These are phyloP conservation scores for Bhutanitis thaidina DNA, from an alignment of 2,888 invertebrate species.

Conservation along the genomic window DNA sequence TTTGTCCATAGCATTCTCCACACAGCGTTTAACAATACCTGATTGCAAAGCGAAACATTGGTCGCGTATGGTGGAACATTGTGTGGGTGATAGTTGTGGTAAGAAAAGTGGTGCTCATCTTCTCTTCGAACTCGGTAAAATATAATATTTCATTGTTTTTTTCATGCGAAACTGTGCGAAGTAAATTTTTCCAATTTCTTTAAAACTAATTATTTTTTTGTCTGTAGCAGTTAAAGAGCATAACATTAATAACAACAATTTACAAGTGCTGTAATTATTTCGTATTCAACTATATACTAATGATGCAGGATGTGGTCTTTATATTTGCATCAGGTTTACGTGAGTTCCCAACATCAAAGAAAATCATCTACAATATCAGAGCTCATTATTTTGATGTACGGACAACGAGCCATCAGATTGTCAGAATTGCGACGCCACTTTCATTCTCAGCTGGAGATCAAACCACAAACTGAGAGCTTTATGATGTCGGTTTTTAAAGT, in stretches of 20 bases:
- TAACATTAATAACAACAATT: constrained; percentile 28
- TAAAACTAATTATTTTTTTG: too few species aligned
- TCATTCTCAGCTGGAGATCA: constrained; percentile 1
- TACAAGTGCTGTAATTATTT: constrained; percentile 46
- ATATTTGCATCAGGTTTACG: constrained; percentile 46
- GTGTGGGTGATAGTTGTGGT: too few species aligned
- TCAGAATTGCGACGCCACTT: constrained; percentile 20
- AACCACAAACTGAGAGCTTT: constrained; percentile 12
- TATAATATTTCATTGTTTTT: too few species aligned
- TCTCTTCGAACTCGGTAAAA: too few species aligned
- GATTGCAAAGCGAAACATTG: too few species aligned
- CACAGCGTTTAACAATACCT: too few species aligned
- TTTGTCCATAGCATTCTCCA: too few species aligned
- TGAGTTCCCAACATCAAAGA: constrained; percentile 48
- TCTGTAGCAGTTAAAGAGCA: too few species aligned
- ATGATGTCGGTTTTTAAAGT: neutral
- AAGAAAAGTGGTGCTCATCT: too few species aligned
- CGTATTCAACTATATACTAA: constrained; percentile 36
- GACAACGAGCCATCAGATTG: constrained; percentile 26
- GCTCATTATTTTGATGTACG: constrained; percentile 33
- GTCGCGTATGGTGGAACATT: too few species aligned
- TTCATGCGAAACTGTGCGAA: too few species aligned
- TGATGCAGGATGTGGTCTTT: constrained; percentile 46
- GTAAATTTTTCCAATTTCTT: too few species aligned
- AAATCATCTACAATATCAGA: constrained; percentile 37